Percentiles rank a stretch among this genome's conserved stretches.
These are phyloP conservation scores for Bos taurus DNA, from an alignment of 2,113 vertebrate genomes.

Conservation along the genomic window DNA sequence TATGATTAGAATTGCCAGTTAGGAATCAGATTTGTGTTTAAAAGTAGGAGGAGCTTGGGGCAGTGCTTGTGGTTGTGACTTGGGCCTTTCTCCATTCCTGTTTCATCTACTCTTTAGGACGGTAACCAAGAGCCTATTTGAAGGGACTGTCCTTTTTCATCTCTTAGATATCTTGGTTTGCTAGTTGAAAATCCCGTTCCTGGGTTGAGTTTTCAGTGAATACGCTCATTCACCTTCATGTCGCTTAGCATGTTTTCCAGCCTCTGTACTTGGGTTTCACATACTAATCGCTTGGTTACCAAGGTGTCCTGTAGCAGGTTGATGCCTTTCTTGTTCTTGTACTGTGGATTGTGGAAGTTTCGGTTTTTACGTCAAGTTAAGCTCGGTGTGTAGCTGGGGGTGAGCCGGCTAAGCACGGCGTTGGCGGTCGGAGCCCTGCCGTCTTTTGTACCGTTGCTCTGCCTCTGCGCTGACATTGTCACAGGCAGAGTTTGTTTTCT, in stretches of 20 bases:
- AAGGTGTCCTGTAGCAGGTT: background rate
- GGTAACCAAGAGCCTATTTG: background rate
- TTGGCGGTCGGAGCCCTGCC: background rate
- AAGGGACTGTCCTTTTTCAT: background rate
- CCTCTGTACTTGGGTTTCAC: background rate
- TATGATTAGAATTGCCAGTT: background rate
- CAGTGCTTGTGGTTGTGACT: background rate
- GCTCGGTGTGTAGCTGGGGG: background rate
- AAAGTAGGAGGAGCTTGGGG: background rate
- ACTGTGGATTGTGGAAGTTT: background rate
- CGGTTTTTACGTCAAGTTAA: background rate
- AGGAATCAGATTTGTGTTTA: background rate
- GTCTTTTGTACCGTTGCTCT: background rate
- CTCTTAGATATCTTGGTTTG: background rate
- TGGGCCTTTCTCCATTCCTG: background rate
- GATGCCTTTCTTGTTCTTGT: background rate
- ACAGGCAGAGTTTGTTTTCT: background rate
- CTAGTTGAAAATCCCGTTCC: background rate
- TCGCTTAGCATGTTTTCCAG: background rate
- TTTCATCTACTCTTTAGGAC: background rate
- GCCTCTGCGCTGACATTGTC: rapidly evolving
- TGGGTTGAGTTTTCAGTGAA: background rate
- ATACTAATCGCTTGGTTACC: background rate
- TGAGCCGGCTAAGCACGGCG: no score
- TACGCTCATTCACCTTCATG: background rate